A percentile compares a stretch with the other conserved stretches of the same genome.
phyloP scores from a whole-genome alignment of 2,113 vertebrate species.

The Dolichallabes microphthalmus region DNA sequence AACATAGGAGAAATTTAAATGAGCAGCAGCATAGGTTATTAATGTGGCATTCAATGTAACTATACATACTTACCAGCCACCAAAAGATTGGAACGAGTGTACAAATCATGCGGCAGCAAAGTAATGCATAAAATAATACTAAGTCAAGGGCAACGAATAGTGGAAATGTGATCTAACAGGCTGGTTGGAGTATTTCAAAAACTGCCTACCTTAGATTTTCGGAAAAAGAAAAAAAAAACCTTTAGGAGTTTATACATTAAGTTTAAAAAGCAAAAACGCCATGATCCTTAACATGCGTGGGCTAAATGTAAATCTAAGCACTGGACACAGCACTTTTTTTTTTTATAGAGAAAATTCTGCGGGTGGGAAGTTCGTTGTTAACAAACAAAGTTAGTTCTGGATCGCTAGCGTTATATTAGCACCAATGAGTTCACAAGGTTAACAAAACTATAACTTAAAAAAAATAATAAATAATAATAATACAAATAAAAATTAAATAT shows the following conservation, averaged over 20 bases:
- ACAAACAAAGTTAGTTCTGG: background rate
- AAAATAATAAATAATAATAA: too few relatives aligned
- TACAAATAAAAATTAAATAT: too few relatives aligned
- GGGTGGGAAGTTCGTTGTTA: background rate
- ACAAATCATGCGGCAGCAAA: background rate
- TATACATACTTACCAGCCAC: background rate
- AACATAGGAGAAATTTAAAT: background rate
- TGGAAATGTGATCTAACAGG: background rate
- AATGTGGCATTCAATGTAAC: constrained; percentile 52
- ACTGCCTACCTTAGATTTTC: background rate
- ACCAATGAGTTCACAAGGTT: too few relatives aligned
- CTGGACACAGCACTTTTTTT: background rate
- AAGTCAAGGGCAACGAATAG: background rate
- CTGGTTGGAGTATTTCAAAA: background rate
- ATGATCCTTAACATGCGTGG: background rate
- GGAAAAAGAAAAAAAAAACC: too few relatives aligned
- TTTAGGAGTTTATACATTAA: background rate
- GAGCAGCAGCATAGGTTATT: background rate
- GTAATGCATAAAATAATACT: background rate
- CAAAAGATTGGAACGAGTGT: background rate
- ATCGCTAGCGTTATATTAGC: background rate
- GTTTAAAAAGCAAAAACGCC: background rate
- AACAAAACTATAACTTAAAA: too few relatives aligned
- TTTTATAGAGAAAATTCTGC: background rate
- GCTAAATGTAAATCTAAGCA: background rate